Conservation (phyloP, 2,888 invertebrate species). For the Archips xylosteana region DNA sequence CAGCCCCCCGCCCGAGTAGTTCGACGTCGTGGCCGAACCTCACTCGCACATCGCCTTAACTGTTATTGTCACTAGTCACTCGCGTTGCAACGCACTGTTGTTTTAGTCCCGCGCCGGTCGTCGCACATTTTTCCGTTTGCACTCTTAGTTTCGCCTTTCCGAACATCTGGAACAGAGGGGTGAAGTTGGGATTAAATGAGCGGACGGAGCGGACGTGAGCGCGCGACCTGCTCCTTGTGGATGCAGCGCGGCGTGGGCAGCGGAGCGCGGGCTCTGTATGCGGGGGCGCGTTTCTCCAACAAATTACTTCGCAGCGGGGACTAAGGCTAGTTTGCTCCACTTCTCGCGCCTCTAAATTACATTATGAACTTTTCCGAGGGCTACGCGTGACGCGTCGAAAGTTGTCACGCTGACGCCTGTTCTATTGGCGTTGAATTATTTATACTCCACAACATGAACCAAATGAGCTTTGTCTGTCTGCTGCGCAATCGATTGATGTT, state of each 20-base stretch:
- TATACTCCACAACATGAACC: constrained; percentile 56
- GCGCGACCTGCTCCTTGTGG: constrained; percentile 49
- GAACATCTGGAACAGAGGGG: constrained; percentile 60
- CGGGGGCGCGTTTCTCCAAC: constrained; percentile 58
- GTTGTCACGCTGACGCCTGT: constrained; percentile 43
- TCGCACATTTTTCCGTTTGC: constrained; percentile 61
- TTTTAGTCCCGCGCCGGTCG: constrained; percentile 53
- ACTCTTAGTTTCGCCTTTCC: constrained; percentile 46
- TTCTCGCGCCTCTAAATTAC: constrained; percentile 62
- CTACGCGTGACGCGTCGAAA: constrained; percentile 45
- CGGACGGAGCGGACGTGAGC: constrained; percentile 44
- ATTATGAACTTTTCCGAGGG: constrained; percentile 69
- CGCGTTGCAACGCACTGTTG: constrained; percentile 56
- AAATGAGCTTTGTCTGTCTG: constrained; percentile 59
- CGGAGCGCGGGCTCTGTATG: constrained; percentile 57
- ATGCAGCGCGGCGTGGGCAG: constrained; percentile 56
- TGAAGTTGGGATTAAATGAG: constrained; percentile 48
- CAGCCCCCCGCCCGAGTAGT: constrained; percentile 74
- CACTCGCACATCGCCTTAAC: constrained; percentile 71
- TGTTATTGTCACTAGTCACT: constrained; percentile 64
- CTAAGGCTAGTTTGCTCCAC: constrained; percentile 52
- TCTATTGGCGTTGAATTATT: constrained; percentile 64
- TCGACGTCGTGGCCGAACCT: constrained; percentile 78
- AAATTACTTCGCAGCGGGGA: constrained; percentile 60
- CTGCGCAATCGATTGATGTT: constrained; percentile 60